Evolutionary conservation across 2,888 invertebrate species (phyloP).

Genomic region (Zaprionus bogoriensis): DNA sequence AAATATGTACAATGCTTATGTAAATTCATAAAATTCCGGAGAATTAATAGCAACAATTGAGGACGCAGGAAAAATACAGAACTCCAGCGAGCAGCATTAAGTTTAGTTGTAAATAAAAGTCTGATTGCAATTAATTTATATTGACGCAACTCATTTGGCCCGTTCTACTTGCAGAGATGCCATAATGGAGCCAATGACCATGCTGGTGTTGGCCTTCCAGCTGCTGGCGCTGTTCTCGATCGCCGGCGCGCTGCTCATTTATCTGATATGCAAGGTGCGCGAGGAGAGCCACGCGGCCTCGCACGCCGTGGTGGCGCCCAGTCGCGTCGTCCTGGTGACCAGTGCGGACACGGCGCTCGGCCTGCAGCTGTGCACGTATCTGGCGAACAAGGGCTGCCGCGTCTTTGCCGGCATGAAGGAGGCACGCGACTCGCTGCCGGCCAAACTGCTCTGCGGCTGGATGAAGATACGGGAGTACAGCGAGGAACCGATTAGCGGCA

Average conservation of each 20-base stretch:
- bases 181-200: constrained; percentile 91
- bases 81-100: too few relatives aligned
- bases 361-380: constrained; percentile 89
- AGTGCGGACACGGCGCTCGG: constrained; percentile 92
- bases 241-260: constrained; percentile 91
- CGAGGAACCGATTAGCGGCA: constrained; percentile 82
- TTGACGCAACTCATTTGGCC: neutral
- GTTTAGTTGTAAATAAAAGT: neutral
- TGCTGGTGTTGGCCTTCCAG: constrained; percentile 90
- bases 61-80: too few relatives aligned
- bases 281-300: constrained; percentile 84
- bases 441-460: constrained; percentile 85
- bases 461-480: constrained; percentile 86
- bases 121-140: neutral
- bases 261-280: constrained; percentile 90
- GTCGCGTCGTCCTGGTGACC: constrained; percentile 90
- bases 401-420: constrained; percentile 90
- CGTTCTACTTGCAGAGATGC: constrained; percentile 71
- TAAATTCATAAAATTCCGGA: too few relatives aligned
- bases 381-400: constrained; percentile 89
- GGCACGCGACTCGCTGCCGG: constrained; percentile 85
- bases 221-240: constrained; percentile 91
- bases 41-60: too few relatives aligned
- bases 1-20: neutral
- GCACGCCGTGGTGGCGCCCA: constrained; percentile 81